Percentiles rank a stretch among this genome's conserved stretches.
Conservation (phyloP, 2,888 invertebrate genomes). For the Malachius bipustulatus region DNA sequence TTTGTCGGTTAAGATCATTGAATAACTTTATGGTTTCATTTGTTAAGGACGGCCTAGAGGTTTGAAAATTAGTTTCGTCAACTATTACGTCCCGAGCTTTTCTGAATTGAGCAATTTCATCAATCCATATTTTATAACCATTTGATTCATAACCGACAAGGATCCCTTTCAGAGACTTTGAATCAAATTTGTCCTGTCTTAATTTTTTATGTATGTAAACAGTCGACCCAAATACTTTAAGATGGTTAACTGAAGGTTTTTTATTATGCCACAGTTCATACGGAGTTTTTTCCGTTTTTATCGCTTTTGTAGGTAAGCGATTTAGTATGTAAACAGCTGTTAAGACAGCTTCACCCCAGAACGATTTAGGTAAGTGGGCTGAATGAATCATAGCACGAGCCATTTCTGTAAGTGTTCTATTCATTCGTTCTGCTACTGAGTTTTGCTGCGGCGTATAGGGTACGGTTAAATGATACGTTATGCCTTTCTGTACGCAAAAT, state of each 20-base stretch:
- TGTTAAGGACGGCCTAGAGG: constrained; percentile 5
- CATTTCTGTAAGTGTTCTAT: constrained; percentile 3
- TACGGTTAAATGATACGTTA: neutral
- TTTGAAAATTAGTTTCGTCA: constrained; percentile 4
- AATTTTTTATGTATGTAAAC: no score
- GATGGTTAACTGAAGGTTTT: neutral
- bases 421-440: neutral
- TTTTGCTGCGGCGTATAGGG: neutral
- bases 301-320: no score
- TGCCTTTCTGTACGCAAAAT: neutral
- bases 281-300: neutral
- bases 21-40: no score
- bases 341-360: constrained; percentile 1
- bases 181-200: no score
- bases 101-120: no score
- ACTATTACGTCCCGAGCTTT: neutral
- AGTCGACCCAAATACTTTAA: neutral
- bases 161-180: neutral
- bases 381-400: no score
- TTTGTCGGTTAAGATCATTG: no score
- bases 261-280: constrained; percentile 1
- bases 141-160: neutral
- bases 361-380: neutral
- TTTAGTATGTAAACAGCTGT: neutral
- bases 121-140: neutral